Percentiles rank a stretch among this genome's conserved stretches.
These are phyloP conservation scores for Chalcis sispes DNA, from an alignment of 2,888 invertebrate genomes.

Conservation along the genomic window DNA sequence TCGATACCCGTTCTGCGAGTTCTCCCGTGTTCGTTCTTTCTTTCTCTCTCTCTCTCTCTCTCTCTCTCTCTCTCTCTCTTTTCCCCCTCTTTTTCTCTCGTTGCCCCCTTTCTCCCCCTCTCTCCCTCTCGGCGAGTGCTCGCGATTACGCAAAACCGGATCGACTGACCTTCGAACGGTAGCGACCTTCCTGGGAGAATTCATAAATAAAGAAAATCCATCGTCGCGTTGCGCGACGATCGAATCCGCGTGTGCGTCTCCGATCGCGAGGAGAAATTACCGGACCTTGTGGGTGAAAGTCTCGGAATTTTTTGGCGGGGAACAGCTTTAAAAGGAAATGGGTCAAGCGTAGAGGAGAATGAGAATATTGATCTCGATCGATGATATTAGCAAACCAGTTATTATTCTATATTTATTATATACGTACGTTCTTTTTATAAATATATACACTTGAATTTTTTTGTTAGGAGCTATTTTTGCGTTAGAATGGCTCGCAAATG, in stretches of 20 bases:
- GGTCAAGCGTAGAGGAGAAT: neutral
- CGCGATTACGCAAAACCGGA: conserved; percentile 59
- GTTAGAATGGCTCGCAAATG: too few relatives aligned
- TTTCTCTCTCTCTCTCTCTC: conserved; percentile 19
- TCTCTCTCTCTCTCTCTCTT: neutral
- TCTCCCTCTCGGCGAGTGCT: conserved; percentile 24
- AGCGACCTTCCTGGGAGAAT: conserved; percentile 55
- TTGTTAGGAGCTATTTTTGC: too few relatives aligned
- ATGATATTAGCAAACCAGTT: too few relatives aligned
- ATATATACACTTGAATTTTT: too few relatives aligned
- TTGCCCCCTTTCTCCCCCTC: neutral
- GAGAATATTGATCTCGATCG: too few relatives aligned
- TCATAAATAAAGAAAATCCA: conserved; percentile 52
- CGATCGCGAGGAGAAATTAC: neutral
- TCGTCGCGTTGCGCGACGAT: neutral
- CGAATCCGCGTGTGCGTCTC: conserved; percentile 7
- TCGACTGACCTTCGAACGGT: conserved; percentile 59
- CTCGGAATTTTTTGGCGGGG: conserved; percentile 13
- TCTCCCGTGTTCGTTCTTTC: neutral
- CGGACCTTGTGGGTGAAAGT: neutral
- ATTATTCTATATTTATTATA: too few relatives aligned
- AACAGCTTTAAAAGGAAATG: neutral
- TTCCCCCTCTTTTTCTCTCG: conserved; percentile 28
- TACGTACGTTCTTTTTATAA: too few relatives aligned
- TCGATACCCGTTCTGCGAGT: conserved; percentile 33